Conservation (phyloP, 92 coral and sea anemone species). For the Zoanthus sociatus region DNA sequence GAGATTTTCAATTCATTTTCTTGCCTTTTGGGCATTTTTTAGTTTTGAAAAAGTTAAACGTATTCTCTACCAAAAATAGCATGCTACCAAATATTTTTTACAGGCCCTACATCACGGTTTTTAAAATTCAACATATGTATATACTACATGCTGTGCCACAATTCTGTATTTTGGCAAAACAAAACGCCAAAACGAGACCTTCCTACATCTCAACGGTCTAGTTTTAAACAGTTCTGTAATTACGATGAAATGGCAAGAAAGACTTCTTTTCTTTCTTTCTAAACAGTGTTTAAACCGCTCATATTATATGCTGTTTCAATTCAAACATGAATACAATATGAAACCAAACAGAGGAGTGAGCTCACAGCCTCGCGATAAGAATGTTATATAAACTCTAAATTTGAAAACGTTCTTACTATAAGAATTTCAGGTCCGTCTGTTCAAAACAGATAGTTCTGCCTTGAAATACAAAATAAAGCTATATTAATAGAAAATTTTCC, state of each 20-base stretch:
- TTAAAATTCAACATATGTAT: background rate
- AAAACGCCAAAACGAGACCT: background rate
- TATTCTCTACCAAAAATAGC: too few species aligned
- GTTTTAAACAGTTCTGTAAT: background rate
- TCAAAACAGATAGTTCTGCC: constrained; percentile 58
- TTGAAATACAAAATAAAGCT: constrained; percentile 58
- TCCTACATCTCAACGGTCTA: background rate
- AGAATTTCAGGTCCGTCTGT: constrained; percentile 38
- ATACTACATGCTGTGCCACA: background rate
- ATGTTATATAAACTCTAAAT: constrained; percentile 14
- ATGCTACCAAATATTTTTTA: too few species aligned
- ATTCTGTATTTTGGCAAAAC: background rate
- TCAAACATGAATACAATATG: background rate
- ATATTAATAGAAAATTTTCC: constrained; percentile 44
- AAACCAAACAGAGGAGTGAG: background rate
- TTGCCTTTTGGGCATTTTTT: background rate
- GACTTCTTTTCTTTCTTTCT: background rate
- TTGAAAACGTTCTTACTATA: constrained; percentile 19
- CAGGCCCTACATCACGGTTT: too few species aligned
- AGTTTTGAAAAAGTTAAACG: background rate
- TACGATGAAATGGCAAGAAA: background rate
- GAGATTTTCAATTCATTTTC: background rate
- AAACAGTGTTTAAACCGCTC: background rate
- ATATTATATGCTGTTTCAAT: background rate
- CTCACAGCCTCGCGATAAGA: background rate